Evolutionary conservation across 2,888 invertebrate species (phyloP).

Genomic region (Acanthosepion pharaonis): DNA sequence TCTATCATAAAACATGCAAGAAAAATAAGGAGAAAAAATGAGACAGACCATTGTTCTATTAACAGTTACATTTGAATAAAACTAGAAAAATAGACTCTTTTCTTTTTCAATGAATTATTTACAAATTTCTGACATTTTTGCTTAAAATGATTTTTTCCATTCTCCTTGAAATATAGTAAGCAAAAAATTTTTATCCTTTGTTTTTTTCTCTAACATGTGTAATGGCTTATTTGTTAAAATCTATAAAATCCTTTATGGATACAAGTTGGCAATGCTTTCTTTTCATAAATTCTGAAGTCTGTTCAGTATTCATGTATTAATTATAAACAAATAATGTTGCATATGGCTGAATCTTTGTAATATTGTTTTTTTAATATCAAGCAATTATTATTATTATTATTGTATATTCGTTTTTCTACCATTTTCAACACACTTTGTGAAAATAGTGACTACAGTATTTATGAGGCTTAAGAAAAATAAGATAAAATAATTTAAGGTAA

Average conservation of each 20-base stretch:
- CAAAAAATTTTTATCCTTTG: not conserved
- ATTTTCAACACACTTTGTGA: no score
- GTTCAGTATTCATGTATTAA: not conserved
- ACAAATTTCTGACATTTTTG: not conserved
- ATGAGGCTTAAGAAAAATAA: no score
- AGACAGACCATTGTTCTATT: not conserved
- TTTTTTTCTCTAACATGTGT: not conserved
- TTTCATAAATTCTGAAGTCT: not conserved
- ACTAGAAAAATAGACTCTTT: not conserved
- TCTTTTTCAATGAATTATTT: not conserved
- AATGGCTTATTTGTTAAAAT: not conserved
- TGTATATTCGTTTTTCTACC: no score
- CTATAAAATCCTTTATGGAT: not conserved
- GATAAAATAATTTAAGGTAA: no score
- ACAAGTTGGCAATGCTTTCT: not conserved
- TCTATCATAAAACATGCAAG: not conserved
- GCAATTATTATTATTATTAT: no score
- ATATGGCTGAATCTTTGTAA: not conserved
- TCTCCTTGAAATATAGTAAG: not conserved
- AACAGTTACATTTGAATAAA: not conserved
- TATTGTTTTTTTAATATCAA: no score
- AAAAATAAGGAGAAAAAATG: not conserved
- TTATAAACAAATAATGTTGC: not conserved
- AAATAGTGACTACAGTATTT: no score
- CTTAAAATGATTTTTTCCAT: not conserved